Base-by-base conservation (phyloP, 2,113 vertebrate species). In the Mirza zaza region DNA sequence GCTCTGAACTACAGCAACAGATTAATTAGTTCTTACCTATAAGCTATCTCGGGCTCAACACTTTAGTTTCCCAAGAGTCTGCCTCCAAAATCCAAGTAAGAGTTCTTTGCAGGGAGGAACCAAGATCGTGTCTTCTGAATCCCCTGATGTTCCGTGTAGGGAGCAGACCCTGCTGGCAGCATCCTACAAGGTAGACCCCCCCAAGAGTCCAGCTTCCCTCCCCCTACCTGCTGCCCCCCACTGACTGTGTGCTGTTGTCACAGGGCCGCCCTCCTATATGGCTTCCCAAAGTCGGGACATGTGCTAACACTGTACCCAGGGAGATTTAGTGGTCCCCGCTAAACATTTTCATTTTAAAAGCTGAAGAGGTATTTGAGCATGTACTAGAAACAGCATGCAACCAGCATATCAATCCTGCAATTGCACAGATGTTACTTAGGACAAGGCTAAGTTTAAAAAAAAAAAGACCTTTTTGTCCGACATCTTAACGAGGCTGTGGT, bases 101-200 rank as follows among this genome's bases (percentile, higher is more conserved):
- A 23, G 76, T 79, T 55, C 55, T 34, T 34, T 34, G 21, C 29
- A 11, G 20, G 76, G 18, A 55, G 25, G 34, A 79, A 36, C 34
- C 1, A n/a, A 18, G 36, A n/a, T 4, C 0, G 6, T 6, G n/a
- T 14, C 76, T 79, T 79, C 76, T n/a, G 21, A 55, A 13, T n/a
- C 32, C 20, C 48, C 50, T 3, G 10, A 34, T 14, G 17, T 15
- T 55, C 34, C 11, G 11, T 8, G 76, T 13, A 11, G 23, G 76
- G 76, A 23, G 3, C 3, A 3, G 76, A 55, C 34, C 32, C 20
- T 8, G 50, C 50, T 6, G 6, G 20, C 5, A 32, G 29, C 11
- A 6, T 23, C 32, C 18, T 1, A 8, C 32, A n/a, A 23, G 48
- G 48, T 0, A 12, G 18, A 20, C 13, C 9, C 20, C 10, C 2